Base-by-base conservation (phyloP, 2,113 vertebrate genomes). In the Pelodiscus sinensis region DNA sequence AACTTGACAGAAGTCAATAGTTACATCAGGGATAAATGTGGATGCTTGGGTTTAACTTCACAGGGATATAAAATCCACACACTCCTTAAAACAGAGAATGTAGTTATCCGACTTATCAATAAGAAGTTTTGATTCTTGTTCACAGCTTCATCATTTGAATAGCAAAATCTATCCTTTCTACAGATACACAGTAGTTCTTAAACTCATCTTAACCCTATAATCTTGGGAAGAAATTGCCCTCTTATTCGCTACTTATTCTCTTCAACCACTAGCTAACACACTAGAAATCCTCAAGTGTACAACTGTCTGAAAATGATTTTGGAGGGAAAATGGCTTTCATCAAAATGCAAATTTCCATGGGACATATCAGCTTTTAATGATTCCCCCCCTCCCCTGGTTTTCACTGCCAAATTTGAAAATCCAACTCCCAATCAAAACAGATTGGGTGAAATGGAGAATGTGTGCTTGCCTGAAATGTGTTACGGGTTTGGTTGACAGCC, bases 21-120 rank as follows among this genome's bases (percentile, higher is more conserved):
- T 55, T 82, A 86, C 29, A 65, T 27, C 78, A 80, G 82, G 92
- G 79, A 78, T 9, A 73, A 87, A 50, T 56, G 2, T 35, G 52
- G 94, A 75, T 10, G 4, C 52, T 71, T 89, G 4, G 54, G 84
- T 92, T 92, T 90, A 95, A 85, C 56, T 91, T 94, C 77, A 82
- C 29, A 86, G 88, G 92, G 87, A 91, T 91, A 82, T 94, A 85
- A 90, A 94, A 71, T 81, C 89, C 82, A 91, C 82, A 79, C 18
- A 89, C 27, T 71, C 57, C 85, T 90, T 29, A 79, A 24, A 91
- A 86, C 94, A 93, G 65, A 93, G 90, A 90, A 96, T 95, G 96
- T 95, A 91, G 96, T 92, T 96, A 92, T 93, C 89, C 73, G 91
- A 65, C 94, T 68, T 80, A 52, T 68, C 19, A 6, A 38, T 85